These are phyloP conservation scores for Marronus borbonicus DNA, from an alignment of 2,888 invertebrate genomes.

Conservation along the genomic window DNA sequence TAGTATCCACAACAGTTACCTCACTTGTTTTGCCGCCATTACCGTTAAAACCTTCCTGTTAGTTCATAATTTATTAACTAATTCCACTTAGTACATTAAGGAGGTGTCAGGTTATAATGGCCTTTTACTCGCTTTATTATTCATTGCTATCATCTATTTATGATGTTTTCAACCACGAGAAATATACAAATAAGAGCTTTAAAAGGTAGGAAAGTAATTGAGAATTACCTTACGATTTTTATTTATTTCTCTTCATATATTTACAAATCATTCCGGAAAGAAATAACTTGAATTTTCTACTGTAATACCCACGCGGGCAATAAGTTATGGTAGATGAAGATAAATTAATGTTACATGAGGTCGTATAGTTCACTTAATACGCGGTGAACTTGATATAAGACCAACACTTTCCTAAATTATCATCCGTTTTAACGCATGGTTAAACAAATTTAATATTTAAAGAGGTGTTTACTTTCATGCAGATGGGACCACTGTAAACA, in stretches of 20 bases:
- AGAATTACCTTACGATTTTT: not conserved
- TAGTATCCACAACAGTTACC: not conserved
- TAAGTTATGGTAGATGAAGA: not conserved
- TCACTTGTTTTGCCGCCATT: not conserved
- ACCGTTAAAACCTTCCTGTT: conserved; percentile 15
- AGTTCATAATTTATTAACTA: conserved; percentile 29
- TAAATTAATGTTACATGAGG: not conserved
- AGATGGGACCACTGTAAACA: conserved; percentile 27
- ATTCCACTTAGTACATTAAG: conserved; percentile 33
- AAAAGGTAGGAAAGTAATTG: not conserved
- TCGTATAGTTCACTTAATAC: not conserved
- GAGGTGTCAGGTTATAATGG: conserved; percentile 1
- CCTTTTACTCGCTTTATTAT: conserved; percentile 22
- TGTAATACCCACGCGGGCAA: not conserved
- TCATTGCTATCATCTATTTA: conserved; percentile 11
- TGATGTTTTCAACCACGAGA: not conserved
- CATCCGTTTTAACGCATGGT: not conserved
- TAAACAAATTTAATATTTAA: conserved; percentile 36
- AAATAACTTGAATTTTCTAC: not conserved
- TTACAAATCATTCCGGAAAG: not conserved
- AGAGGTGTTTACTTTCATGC: conserved; percentile 18
- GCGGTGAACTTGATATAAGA: not conserved
- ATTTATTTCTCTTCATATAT: not conserved
- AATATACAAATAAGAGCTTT: not conserved
- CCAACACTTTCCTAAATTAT: conserved; percentile 10